Base-by-base conservation (phyloP, 1,140 invertebrate genomes). In the Lepidurus couesii region DNA sequence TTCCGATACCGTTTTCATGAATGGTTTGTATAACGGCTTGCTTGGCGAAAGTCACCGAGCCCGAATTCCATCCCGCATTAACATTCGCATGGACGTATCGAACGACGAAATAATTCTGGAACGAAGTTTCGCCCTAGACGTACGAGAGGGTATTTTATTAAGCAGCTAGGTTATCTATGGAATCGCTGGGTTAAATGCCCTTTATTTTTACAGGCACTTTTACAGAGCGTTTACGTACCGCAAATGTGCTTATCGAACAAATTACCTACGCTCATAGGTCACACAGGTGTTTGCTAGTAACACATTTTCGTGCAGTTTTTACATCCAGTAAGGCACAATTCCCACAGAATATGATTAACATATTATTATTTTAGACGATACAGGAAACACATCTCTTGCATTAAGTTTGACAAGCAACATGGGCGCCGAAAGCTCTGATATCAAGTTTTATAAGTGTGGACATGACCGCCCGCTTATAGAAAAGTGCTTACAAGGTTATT, bases 21-120 rank as follows among this genome's bases (percentile, higher is more conserved):
- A 87, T 79, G 86, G 86, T 1, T 80, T 87, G 7, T 87, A 86
- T 81, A 87, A 87, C 81, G 86, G 86, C 1, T 81, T 82, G 34
- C 80, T 81, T 74, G 81, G 83, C 24, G 79, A 83, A 73, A 82
- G 79, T 75, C 82, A 83, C 73, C 75, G 84, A 44, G 84, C 84
- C 5, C 53, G 82, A 75, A 84, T 84, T 78, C 84, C 83, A 1
- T 81, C 82, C 1, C 79, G 80, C 44, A 82, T 81, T 75, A 82
- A 82, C 43, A 78, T 83, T 45, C 44, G 80, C 6, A 73, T 83
- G 74, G 42, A 16, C 8, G 34, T 77, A 7, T 74, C 74, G 21
- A 34, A 7, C 1, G 75, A 74, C 26, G 13, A 26, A 47, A 45
- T 24, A 43, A 45, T 24, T 44, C 10, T 44, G 5, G 76, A 82